phyloP scores from a whole-genome alignment of 2,888 invertebrate genomes.

The Gnatocerus cornutus region DNA sequence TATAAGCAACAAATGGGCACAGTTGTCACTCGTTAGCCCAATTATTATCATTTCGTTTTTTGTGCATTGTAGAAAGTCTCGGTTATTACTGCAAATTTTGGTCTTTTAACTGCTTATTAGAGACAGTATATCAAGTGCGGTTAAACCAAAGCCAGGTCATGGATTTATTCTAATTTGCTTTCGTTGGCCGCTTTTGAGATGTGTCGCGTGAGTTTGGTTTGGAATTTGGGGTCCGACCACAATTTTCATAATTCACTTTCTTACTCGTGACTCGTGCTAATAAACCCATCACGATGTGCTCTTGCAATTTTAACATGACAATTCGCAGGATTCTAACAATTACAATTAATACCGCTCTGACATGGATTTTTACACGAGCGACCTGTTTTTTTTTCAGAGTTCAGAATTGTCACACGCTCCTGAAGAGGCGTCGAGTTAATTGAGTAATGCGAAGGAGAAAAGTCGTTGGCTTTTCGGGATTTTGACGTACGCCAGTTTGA shows the following conservation, averaged over 20 bases:
- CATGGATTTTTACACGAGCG: conserved; percentile 25
- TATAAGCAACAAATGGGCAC: conserved; percentile 8
- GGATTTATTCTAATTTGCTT: conserved; percentile 41
- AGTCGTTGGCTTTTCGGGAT: too few species aligned
- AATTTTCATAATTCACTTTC: conserved; percentile 29
- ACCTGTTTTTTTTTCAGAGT: conserved; percentile 8
- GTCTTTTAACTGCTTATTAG: conserved; percentile 37
- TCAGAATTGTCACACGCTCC: conserved; percentile 27
- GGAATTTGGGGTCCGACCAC: conserved; percentile 12
- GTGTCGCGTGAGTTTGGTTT: conserved; percentile 31
- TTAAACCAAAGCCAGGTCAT: conserved; percentile 36
- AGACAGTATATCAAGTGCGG: conserved; percentile 41
- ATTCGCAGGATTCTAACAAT: conserved; percentile 18
- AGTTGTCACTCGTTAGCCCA: conserved; percentile 16
- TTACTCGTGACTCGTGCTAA: conserved; percentile 21
- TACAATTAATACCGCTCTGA: conserved; percentile 13
- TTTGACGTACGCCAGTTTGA: too few species aligned
- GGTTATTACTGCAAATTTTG: conserved; percentile 20
- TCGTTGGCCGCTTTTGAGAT: conserved; percentile 32
- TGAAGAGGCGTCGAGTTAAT: too few species aligned
- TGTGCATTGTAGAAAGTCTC: conserved; percentile 29
- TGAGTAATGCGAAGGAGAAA: too few species aligned
- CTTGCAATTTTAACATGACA: conserved; percentile 9
- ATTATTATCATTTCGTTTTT: conserved; percentile 23
- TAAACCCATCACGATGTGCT: conserved; percentile 19